A percentile compares a stretch with the other conserved stretches of the same genome.
phyloP scores from a whole-genome alignment of 2,888 invertebrate genomes.

The Habrosyne pyritoides region DNA sequence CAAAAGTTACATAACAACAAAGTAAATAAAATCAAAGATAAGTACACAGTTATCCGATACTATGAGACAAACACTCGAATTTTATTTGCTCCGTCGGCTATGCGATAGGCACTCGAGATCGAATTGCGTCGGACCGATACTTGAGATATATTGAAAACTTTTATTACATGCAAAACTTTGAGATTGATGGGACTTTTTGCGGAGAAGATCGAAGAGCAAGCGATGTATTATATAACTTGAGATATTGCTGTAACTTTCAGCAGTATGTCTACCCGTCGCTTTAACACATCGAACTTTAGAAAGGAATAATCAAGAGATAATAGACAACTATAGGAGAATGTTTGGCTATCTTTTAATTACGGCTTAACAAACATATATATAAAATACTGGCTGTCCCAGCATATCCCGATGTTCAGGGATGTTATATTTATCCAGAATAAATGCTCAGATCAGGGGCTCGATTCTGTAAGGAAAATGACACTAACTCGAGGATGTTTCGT shows the following conservation, averaged over 20 bases:
- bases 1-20: not conserved
- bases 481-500: too few relatives aligned
- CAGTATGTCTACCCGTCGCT: too few relatives aligned
- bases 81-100: not conserved
- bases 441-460: too few relatives aligned
- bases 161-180: slow-evolving; percentile 2
- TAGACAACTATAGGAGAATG: too few relatives aligned
- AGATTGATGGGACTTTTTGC: not conserved
- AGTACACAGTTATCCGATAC: slow-evolving; percentile 27
- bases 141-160: slow-evolving; percentile 3
- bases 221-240: not conserved
- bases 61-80: slow-evolving; percentile 20
- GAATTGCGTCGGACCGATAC: slow-evolving; percentile 2
- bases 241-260: not conserved
- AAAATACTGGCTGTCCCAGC: too few relatives aligned
- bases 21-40: not conserved
- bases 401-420: too few relatives aligned
- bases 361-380: too few relatives aligned
- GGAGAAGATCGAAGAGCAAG: not conserved
- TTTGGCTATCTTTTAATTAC: too few relatives aligned
- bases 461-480: too few relatives aligned
- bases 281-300: too few relatives aligned
- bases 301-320: too few relatives aligned
- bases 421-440: too few relatives aligned
- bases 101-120: slow-evolving; percentile 1